phyloP scores from a whole-genome alignment of 2,797 vertebrate genomes.

The Fistularia commersonii region DNA sequence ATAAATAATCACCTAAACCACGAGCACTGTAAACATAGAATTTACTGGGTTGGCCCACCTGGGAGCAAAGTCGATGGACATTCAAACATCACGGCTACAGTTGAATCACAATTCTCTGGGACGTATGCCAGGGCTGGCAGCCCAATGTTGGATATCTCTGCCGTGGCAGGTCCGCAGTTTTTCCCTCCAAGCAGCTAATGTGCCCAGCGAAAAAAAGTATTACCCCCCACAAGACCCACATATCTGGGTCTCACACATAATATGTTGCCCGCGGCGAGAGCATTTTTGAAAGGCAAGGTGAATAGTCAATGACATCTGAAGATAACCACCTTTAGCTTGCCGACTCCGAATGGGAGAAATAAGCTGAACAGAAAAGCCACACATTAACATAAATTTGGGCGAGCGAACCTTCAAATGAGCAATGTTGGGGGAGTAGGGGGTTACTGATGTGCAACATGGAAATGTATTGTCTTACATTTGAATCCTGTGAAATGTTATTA shows the following conservation, averaged over 20 bases:
- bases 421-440: too few relatives aligned
- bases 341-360: conserved; percentile 29
- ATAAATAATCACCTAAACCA: conserved; percentile 36
- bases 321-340: conserved; percentile 54
- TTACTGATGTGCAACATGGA: too few relatives aligned
- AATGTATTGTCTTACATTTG: too few relatives aligned
- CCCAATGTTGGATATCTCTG: conserved; percentile 60
- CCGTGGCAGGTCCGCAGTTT: conserved; percentile 52
- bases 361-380: conserved; percentile 15
- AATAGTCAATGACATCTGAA: conserved; percentile 66
- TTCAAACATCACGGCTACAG: conserved; percentile 41
- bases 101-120: conserved; percentile 60
- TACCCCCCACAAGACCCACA: conserved; percentile 42
- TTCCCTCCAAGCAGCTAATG: conserved; percentile 51
- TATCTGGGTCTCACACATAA: conserved; percentile 65
- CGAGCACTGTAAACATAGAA: conserved; percentile 26
- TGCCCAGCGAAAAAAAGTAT: conserved; percentile 49
- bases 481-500: too few relatives aligned
- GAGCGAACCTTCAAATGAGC: too few relatives aligned
- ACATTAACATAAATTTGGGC: not conserved
- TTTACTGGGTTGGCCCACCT: conserved; percentile 46
- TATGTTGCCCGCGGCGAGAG: conserved; percentile 55
- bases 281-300: conserved; percentile 59
- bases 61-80: conserved; percentile 43
- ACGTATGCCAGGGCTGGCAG: conserved; percentile 53